Percentiles rank a stretch among this genome's conserved stretches.
phyloP scores from a whole-genome alignment of 1,140 invertebrate genomes.

The Dendrolimus kikuchii region DNA sequence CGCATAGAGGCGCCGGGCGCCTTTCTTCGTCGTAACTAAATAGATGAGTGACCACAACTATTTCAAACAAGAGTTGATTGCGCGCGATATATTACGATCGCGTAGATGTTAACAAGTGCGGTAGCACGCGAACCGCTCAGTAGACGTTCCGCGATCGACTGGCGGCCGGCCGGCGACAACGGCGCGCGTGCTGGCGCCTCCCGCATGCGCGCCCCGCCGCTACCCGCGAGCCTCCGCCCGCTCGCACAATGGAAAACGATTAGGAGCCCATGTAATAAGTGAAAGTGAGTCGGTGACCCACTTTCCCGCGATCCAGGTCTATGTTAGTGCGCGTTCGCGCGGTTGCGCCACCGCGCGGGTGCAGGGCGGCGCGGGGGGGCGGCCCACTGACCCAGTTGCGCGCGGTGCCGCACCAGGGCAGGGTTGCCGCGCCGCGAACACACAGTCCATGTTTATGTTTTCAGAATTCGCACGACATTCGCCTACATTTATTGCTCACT shows the following conservation, averaged over 20 bases:
- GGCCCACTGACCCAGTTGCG: slow-evolving; percentile 79
- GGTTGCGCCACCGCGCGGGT: slow-evolving; percentile 63
- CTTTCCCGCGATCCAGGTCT: slow-evolving; percentile 79
- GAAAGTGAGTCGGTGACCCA: slow-evolving; percentile 79
- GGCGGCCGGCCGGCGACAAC: slow-evolving; percentile 57
- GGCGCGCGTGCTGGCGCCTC: slow-evolving; percentile 65
- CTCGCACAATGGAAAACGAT: slow-evolving; percentile 77
- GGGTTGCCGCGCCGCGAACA: slow-evolving; percentile 62
- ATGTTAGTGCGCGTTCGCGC: slow-evolving; percentile 75
- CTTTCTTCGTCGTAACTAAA: slow-evolving; percentile 25
- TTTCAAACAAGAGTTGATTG: slow-evolving; percentile 36
- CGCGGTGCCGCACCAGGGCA: slow-evolving; percentile 68
- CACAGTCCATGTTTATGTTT: slow-evolving; percentile 58
- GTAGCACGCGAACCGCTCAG: slow-evolving; percentile 49
- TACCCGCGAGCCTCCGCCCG: slow-evolving; percentile 62
- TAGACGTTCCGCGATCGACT: slow-evolving; percentile 64
- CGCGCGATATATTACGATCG: slow-evolving; percentile 58
- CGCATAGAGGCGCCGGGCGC: slow-evolving; percentile 25
- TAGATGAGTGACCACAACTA: slow-evolving; percentile 24
- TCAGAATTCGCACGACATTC: slow-evolving; percentile 43
- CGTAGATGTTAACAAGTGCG: slow-evolving; percentile 26
- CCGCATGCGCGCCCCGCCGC: slow-evolving; percentile 72
- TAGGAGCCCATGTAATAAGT: slow-evolving; percentile 78
- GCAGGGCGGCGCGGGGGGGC: slow-evolving; percentile 60
- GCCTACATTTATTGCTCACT: slow-evolving; percentile 1